Evolutionary conservation across 2,797 vertebrate species (phyloP), one percentile per base, ranked within the genome.

Genomic region (Chaunax sp.): DNA sequence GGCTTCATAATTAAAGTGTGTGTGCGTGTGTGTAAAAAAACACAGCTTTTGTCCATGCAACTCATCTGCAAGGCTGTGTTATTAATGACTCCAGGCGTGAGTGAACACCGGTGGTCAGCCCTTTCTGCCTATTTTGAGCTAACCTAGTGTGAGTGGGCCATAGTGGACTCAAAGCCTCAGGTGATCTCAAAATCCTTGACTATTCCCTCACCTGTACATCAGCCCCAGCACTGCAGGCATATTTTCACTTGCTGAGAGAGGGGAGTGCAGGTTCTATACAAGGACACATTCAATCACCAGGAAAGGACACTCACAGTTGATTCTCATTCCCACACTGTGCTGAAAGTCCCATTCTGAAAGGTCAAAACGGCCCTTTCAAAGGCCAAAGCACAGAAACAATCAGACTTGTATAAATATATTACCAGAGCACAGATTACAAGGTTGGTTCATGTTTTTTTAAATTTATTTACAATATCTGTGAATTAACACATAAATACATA

Each of bases 31-130:
- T 61, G 72, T 59, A 62, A 68, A 11, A 23, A 9, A 1, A 22
- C 7, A 4, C 14, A 12, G 10, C 25, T 2, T 70, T 64, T 72
- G 72, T 69, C 61, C 57, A 18, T 49, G 80, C 1, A 23, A 72
- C 75, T 80, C 72, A 80, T 83, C 79, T 66, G 78, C 81, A 77
- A 69, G 49, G 64, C 75, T 19, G 59, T 83, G 85, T 89, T 88
- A 92, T 92, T 85, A 89, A 91, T 90, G 85, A 85, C 87, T 89
- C 78, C 75, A 52, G 88, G 86, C 80, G 68, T 65, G 82, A 87
- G 78, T 69, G 78, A 68, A 81, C 81, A 74, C 64, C 60, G 28
- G 74, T 64, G 61, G 81, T 88, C 85, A 82, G 77, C 72, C 80
- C 78, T 79, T 67, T 70, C 69, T 70, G 77, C 85, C 90, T 90